A percentile compares a stretch with the other conserved stretches of the same genome.
Evolutionary conservation across 2,113 vertebrate genomes (phyloP).

Genomic region (Puffinus mauretanicus): DNA sequence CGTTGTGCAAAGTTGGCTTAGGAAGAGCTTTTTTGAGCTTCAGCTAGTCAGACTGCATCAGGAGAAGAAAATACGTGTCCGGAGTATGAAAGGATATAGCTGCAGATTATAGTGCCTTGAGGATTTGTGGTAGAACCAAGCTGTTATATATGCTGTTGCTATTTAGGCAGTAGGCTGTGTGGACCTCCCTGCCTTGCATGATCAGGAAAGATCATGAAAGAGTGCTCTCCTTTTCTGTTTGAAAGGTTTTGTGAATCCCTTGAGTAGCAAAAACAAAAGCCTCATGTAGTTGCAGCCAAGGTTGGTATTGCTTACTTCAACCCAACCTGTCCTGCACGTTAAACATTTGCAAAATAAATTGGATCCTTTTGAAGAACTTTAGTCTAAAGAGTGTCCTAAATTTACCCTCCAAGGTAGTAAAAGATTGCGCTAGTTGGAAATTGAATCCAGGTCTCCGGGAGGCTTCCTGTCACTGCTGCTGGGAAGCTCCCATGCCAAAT

Average conservation of each 20-base stretch:
- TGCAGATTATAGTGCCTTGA: background rate
- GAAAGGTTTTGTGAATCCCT: background rate
- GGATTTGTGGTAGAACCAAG: background rate
- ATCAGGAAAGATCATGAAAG: background rate
- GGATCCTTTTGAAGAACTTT: background rate
- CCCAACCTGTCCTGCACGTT: background rate
- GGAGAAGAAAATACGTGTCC: background rate
- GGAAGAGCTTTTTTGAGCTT: background rate
- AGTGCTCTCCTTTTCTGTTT: background rate
- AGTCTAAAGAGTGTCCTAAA: background rate
- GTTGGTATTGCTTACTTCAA: background rate
- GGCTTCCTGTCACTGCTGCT: background rate
- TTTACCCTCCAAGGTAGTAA: background rate
- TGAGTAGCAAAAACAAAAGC: background rate
- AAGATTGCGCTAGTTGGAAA: background rate
- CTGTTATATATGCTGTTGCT: background rate
- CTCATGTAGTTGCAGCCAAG: background rate
- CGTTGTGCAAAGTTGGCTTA: background rate
- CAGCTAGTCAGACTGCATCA: background rate
- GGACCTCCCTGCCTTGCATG: background rate
- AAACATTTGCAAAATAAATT: background rate
- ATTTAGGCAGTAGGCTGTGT: background rate
- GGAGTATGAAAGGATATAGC: background rate
- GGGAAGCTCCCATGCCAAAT: background rate
- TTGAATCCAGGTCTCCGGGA: background rate